Evolutionary conservation across 2,797 vertebrate genomes (phyloP), one percentile per base, ranked within the genome.

Genomic region (Pseudomugil tenellus): DNA sequence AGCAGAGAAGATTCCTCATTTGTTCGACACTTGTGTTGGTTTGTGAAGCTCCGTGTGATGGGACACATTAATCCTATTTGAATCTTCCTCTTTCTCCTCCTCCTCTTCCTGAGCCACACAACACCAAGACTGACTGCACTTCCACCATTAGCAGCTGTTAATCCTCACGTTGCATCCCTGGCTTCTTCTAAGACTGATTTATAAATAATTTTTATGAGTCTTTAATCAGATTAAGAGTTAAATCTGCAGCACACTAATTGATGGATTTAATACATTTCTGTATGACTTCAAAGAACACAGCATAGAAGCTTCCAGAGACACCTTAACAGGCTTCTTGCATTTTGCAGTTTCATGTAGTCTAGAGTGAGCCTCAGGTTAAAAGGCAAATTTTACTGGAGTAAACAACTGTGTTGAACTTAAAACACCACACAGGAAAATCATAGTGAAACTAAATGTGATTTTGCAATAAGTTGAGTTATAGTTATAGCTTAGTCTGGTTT

Each of bases 11-110:
- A 74, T 32, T 63, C 41, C 69, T 76, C 31, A 69, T 79, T 67
- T 61, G 82, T 63, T 79, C 66, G 46, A 26, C n/a, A n/a, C 26
- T 46, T 41, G 11, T 60, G 21, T 57, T 53, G 52, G 0, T 54
- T 54, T 23, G 65, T 29, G 17, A 19, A 41, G 13, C 19, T 43
- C 16, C 2, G 34, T 32, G 67, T 46, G 62, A 74, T 56, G 43
- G 53, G 53, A 69, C 72, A 59, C 39, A 41, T 39, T 72, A 43
- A 84, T 64, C 78, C 77, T 48, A 54, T 71, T 67, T 49, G 63
- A 77, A 77, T 67, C 48, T n/a, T n/a, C n/a, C n/a, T n/a, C n/a
- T n/a, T n/a, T n/a, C n/a, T n/a, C n/a, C n/a, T n/a, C n/a, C 64
- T 70, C 41, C 56, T 67, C 57, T 57, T 43, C 58, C 59, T 28